These are phyloP conservation scores for Spinus pinus DNA, from an alignment of 2,797 vertebrate species.

Conservation along the genomic window DNA sequence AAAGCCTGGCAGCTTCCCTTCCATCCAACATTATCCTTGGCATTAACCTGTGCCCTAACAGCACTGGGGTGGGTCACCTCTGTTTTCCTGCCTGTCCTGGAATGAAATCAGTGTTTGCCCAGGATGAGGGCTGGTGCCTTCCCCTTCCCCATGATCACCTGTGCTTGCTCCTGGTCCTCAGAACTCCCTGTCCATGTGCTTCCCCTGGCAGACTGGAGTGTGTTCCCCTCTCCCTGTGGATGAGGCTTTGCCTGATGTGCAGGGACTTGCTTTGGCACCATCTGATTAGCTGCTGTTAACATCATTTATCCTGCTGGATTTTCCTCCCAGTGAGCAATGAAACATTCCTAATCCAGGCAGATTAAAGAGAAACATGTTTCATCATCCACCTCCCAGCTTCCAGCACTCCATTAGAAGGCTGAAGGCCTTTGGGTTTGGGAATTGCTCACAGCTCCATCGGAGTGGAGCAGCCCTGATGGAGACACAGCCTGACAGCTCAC, in stretches of 20 bases:
- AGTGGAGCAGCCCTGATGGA: not conserved
- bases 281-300: slow-evolving; percentile 49
- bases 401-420: not conserved
- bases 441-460: not conserved
- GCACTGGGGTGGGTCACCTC: not conserved
- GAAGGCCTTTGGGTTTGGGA: not conserved
- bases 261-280: slow-evolving; percentile 62
- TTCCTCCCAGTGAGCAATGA: slow-evolving; percentile 44
- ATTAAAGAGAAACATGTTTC: slow-evolving; percentile 38
- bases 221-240: not conserved
- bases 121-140: not conserved
- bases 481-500: not conserved
- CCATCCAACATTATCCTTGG: not conserved
- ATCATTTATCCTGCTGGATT: slow-evolving; percentile 10
- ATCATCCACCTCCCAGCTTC: slow-evolving; percentile 8
- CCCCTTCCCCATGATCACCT: not conserved
- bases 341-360: slow-evolving; percentile 46
- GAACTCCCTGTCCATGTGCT: not conserved
- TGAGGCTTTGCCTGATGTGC: slow-evolving; percentile 31
- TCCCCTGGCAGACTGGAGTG: not conserved
- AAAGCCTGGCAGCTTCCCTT: not conserved
- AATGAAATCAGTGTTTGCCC: not conserved
- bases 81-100: not conserved
- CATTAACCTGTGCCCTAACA: not conserved
- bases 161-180: not conserved